Evolutionary conservation across 1,140 invertebrate species (phyloP).

Genomic region (Augochlora pura): DNA sequence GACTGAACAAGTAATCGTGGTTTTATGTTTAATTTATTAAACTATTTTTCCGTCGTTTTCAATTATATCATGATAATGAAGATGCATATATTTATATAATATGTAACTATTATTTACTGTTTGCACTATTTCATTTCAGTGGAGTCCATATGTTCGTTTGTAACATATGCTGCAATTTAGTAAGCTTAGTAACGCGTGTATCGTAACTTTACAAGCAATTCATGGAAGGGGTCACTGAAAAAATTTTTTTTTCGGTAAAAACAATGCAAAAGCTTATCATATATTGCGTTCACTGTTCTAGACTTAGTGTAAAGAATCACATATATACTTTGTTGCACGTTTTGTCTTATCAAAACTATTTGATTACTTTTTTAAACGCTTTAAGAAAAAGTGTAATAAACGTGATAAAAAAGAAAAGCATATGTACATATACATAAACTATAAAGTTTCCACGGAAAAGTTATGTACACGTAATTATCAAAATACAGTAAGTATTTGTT

Average conservation of each 20-base stretch:
- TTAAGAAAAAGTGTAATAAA: slow-evolving; percentile 17
- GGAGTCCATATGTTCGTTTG: not conserved
- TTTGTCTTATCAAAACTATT: slow-evolving; percentile 13
- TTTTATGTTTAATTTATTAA: slow-evolving; percentile 13
- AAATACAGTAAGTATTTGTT: slow-evolving; percentile 29
- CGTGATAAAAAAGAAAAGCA: slow-evolving; percentile 26
- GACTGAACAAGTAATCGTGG: not conserved
- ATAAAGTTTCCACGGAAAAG: slow-evolving; percentile 17
- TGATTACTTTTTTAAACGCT: not conserved
- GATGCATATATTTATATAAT: not conserved
- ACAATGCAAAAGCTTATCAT: not conserved
- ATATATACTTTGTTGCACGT: not conserved
- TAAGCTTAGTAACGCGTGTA: not conserved
- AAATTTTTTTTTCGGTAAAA: slow-evolving; percentile 1
- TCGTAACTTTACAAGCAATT: not conserved
- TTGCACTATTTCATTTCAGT: slow-evolving; percentile 6
- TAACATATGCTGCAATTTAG: slow-evolving; percentile 1
- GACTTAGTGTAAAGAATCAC: not conserved
- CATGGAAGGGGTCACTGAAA: not conserved
- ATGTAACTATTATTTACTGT: not conserved
- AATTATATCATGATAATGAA: not conserved
- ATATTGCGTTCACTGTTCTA: not conserved
- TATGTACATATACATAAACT: slow-evolving; percentile 32
- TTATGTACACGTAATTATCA: slow-evolving; percentile 43
- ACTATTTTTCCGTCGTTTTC: not conserved